Evolutionary conservation across 1,140 invertebrate genomes (phyloP).

Genomic region (Meteorus sp.): DNA sequence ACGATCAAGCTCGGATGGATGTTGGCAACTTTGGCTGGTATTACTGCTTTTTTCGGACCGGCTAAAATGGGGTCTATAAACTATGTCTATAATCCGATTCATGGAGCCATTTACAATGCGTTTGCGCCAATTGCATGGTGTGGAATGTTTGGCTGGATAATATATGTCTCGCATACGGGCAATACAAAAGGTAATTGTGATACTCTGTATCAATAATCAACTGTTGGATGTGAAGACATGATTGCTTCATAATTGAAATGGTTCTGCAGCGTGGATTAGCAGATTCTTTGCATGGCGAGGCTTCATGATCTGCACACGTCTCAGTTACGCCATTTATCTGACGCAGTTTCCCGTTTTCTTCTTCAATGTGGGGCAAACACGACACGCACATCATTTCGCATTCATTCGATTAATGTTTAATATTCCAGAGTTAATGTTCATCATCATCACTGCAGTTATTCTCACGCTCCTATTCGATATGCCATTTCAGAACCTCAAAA

Average conservation of each 20-base stretch:
- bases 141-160: slow-evolving; percentile 67
- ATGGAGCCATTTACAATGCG: slow-evolving; percentile 71
- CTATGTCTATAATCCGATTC: slow-evolving; percentile 67
- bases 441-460: slow-evolving; percentile 62
- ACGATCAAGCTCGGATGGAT: slow-evolving; percentile 64
- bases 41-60: slow-evolving; percentile 64
- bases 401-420: slow-evolving; percentile 62
- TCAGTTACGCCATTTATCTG: slow-evolving; percentile 69
- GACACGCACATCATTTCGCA: slow-evolving; percentile 60
- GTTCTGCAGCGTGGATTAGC: slow-evolving; percentile 56
- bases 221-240: not conserved
- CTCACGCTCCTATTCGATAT: slow-evolving; percentile 69
- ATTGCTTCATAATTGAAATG: not conserved
- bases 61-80: slow-evolving; percentile 68
- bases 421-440: slow-evolving; percentile 61
- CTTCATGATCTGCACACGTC: slow-evolving; percentile 65
- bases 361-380: slow-evolving; percentile 65
- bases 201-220: not conserved
- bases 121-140: slow-evolving; percentile 75
- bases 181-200: slow-evolving; percentile 58
- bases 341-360: slow-evolving; percentile 72
- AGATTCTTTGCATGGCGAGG: slow-evolving; percentile 63
- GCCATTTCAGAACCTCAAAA: slow-evolving; percentile 71
- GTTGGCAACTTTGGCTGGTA: slow-evolving; percentile 54
- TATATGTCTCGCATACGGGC: slow-evolving; percentile 65